Base-by-base conservation (phyloP, 1,140 invertebrate genomes). In the Zaprionus gabonicus region DNA sequence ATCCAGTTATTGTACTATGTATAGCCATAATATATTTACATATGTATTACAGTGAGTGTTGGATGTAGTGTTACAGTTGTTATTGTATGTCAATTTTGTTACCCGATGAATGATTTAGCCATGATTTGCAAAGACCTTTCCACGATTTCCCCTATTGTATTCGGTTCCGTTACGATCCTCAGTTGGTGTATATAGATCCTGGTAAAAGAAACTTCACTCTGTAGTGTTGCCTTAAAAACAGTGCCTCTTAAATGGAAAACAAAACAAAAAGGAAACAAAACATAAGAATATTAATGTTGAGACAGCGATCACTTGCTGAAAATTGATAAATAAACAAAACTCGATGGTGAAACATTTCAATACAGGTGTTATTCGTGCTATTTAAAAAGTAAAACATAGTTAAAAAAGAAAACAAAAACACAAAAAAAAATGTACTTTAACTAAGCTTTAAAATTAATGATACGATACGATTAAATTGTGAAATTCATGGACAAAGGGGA, bases 211-310 rank as follows among this genome's bases (percentile, higher is more conserved):
- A 84, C 91, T 93, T 92, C 92, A 93, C 92, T 93, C 81, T 93
- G 91, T 93, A 93, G 92, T 91, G 85, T 91, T 92, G 92, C 92
- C 92, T 93, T 93, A 93, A 82, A 91, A 91, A 93, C 91, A 93
- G 92, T 93, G 92, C 92, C 92, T 93, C 84, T 93, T 93, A 92
- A 80, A 82, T 66, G 55, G 46, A 51, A 51, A 51, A 51, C 46
- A 51, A 88, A 90, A 53, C 72, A 80, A 71, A 38, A 65, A 13
- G 70, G n/a, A 20, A 77, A 70, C 49, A 49, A 20, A 62, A 71
- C 27, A 68, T 71, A 44, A 27, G 53, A 81, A 74, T 27, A 71
- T 69, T 79, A 80, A 53, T 80, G 63, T 80, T 78, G 44, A 69
- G n/a, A 78, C 67, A 82, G 60, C 70, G 70, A 72, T 67, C 51